Evolutionary conservation across 2,888 invertebrate genomes (phyloP), one percentile per base, ranked within the genome.

Genomic region (Tachina grossa): DNA sequence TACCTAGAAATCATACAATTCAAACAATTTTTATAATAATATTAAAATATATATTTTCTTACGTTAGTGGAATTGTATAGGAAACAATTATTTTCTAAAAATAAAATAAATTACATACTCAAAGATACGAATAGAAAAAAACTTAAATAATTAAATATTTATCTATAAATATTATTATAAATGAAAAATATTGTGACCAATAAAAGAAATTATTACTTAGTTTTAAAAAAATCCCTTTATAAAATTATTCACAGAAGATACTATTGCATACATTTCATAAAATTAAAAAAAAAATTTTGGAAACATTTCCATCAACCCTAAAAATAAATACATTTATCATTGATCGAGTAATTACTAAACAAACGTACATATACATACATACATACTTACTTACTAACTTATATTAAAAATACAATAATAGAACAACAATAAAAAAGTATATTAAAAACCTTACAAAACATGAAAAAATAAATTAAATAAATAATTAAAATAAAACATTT

Each of bases 131-230:
- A 65, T 31, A 65, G 45, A 19, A 65, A 57, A 66, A 49, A 10
- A 65, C 11, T 1, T 8, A n/a, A 43, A 49, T n/a, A 4, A 55
- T 49, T 0, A 76, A 39, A 47, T 51, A 68, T 14, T 49, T 66
- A 57, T n/a, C 51, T 51, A 61, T 41, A 41, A 43, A 71, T 31
- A 77, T 49, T 53, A 47, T 41, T 72, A n/a, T n/a, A n/a, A 55
- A 47, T 19, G 63, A 72, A 51, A 82, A 78, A 77, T 85, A 82
- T 71, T 76, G 79, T 85, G 85, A 85, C 85, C 85, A 85, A 85
- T 66, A 68, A 78, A 77, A 41, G 14, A 14, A 45, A 75, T 76
- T 66, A 83, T 71, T 72, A 83, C 69, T 55, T 57, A 83, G 80
- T 85, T 85, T 75, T 85, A 85, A 85, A 82, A n/a, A 83, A 45